Evolutionary conservation across 2,888 invertebrate species (phyloP).

Genomic region (Cetonia aurata): DNA sequence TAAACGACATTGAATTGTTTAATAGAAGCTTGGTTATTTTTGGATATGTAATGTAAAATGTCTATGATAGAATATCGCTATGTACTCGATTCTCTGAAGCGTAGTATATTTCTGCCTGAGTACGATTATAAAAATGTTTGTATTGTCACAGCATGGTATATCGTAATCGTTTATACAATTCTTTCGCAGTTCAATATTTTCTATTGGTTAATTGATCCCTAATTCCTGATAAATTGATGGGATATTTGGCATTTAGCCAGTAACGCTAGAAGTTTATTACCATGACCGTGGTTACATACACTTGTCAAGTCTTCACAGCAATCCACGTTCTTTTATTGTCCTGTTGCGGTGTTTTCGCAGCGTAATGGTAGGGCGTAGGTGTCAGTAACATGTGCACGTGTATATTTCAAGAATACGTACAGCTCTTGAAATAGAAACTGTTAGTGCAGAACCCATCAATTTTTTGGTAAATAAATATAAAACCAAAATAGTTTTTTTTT

Average conservation of each 20-base stretch:
- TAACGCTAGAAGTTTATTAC: background rate
- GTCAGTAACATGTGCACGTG: slow-evolving; percentile 16
- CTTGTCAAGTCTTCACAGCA: slow-evolving; percentile 13
- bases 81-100: too few relatives aligned
- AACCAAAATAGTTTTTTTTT: background rate
- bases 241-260: slow-evolving; percentile 9
- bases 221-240: slow-evolving; percentile 11
- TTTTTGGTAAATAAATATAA: slow-evolving; percentile 4
- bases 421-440: slow-evolving; percentile 31
- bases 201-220: background rate
- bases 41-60: too few relatives aligned
- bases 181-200: too few relatives aligned
- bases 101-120: too few relatives aligned
- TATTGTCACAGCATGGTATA: too few relatives aligned
- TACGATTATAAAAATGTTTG: too few relatives aligned
- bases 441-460: slow-evolving; percentile 19
- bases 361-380: slow-evolving; percentile 15
- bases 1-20: too few relatives aligned
- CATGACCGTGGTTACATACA: slow-evolving; percentile 2
- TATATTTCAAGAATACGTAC: slow-evolving; percentile 27
- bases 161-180: too few relatives aligned
- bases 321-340: slow-evolving; percentile 22
- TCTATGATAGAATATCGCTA: too few relatives aligned
- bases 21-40: too few relatives aligned
- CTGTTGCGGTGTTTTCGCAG: slow-evolving; percentile 22